These are phyloP conservation scores for Sphinx pinastri DNA, from an alignment of 2,888 invertebrate species.

Conservation along the genomic window DNA sequence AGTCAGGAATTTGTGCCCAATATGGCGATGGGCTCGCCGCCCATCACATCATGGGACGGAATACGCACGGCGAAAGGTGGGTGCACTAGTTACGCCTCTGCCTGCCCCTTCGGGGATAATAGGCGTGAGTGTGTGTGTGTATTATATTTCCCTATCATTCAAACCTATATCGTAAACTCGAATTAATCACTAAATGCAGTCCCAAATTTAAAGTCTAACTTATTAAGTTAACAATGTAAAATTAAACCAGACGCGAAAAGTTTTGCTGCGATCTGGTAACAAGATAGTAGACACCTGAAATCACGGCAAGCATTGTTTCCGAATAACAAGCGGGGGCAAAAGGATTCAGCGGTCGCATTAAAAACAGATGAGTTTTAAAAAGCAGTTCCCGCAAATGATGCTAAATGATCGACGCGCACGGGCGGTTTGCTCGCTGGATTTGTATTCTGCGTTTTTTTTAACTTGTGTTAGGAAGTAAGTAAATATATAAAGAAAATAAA, in stretches of 20 bases:
- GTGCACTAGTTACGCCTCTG: no score
- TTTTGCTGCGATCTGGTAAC: slow-evolving; percentile 28
- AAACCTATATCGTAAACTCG: neutral
- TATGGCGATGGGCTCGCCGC: no score
- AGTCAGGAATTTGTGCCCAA: no score
- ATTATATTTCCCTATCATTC: no score
- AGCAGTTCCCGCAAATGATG: slow-evolving; percentile 76
- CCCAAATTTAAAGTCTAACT: neutral
- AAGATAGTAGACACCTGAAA: slow-evolving; percentile 52
- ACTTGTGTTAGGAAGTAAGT: neutral
- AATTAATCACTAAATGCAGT: neutral
- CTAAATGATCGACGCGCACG: slow-evolving; percentile 67
- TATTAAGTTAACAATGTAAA: slow-evolving; percentile 17
- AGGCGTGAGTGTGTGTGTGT: no score
- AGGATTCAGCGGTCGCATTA: slow-evolving; percentile 73
- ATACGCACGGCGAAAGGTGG: no score
- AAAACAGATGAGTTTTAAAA: slow-evolving; percentile 79
- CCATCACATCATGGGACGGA: no score
- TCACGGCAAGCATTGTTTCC: slow-evolving; percentile 62
- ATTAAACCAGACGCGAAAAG: slow-evolving; percentile 22
- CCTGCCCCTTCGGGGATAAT: no score
- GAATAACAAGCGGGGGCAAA: slow-evolving; percentile 71
- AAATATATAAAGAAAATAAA: no score
- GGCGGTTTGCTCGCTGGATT: slow-evolving; percentile 40
- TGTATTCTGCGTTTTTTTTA: neutral